Percentiles rank a stretch among this genome's conserved stretches.
These are phyloP conservation scores for Pomacea maculata DNA, from an alignment of 1,140 invertebrate species.

Conservation along the genomic window DNA sequence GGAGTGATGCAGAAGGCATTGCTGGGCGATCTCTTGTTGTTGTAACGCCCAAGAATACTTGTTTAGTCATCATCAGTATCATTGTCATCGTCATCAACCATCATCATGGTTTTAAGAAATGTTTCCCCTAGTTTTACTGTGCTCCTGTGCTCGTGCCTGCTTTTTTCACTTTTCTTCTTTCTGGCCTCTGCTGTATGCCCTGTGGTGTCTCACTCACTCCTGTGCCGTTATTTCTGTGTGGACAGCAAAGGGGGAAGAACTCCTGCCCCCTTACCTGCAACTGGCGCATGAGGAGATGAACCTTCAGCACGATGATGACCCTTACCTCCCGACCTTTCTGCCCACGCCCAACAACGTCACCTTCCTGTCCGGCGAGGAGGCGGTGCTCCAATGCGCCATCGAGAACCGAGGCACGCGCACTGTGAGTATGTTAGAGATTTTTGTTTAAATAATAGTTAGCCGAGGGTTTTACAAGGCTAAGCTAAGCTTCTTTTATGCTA, in stretches of 20 bases:
- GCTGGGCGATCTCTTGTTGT: background rate
- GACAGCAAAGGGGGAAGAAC: background rate
- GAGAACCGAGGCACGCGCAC: conserved; percentile 51
- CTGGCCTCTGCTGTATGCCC: background rate
- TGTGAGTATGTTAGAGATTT: conserved; percentile 28
- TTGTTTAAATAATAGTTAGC: no score
- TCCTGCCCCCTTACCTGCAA: background rate
- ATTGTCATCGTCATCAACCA: no score
- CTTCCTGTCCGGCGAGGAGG: conserved; percentile 38
- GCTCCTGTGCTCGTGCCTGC: background rate
- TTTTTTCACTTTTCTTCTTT: background rate
- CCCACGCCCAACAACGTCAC: conserved; percentile 42
- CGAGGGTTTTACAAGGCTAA: no score
- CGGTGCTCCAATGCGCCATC: conserved; percentile 46
- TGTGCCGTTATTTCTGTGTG: background rate
- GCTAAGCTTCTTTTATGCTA: no score
- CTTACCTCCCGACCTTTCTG: conserved; percentile 40
- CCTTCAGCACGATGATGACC: conserved; percentile 11
- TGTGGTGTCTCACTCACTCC: background rate
- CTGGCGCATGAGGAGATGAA: background rate
- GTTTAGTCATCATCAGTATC: background rate
- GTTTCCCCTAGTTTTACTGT: no score
- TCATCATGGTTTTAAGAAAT: no score
- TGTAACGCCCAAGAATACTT: no score
- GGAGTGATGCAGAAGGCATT: background rate